phyloP scores from a whole-genome alignment of 2,797 vertebrate species.

The Enteromius thamalakanensis region DNA sequence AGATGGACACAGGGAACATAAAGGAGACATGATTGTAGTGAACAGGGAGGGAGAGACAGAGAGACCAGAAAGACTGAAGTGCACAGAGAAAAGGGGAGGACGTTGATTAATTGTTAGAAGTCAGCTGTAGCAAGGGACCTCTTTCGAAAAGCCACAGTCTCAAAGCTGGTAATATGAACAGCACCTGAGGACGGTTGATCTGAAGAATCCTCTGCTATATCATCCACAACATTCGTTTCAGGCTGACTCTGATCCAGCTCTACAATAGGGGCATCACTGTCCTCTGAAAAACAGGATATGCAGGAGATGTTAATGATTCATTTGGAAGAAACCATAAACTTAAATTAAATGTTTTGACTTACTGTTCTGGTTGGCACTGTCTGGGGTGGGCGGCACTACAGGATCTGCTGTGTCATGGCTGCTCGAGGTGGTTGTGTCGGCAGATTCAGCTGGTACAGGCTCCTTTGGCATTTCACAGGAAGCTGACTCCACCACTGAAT shows the following conservation, averaged over 20 bases:
- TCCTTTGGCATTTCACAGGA: slow-evolving; percentile 1
- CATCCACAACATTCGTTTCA: slow-evolving; percentile 11
- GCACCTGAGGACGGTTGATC: slow-evolving; percentile 67
- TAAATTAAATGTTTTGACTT: slow-evolving; percentile 19
- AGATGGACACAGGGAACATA: slow-evolving; percentile 22
- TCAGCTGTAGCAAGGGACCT: slow-evolving; percentile 50
- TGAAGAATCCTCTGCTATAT: slow-evolving; percentile 34
- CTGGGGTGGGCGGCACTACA: neutral
- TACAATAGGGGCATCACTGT: slow-evolving; percentile 9
- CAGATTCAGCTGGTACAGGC: neutral
- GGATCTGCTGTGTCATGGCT: slow-evolving; percentile 23
- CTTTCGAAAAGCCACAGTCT: slow-evolving; percentile 68
- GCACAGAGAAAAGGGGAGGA: slow-evolving; percentile 16
- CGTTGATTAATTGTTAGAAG: slow-evolving; percentile 41
- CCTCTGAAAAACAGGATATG: slow-evolving; percentile 45
- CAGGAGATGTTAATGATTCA: slow-evolving; percentile 5
- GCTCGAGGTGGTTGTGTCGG: neutral
- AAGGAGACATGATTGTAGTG: slow-evolving; percentile 32
- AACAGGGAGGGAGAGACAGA: slow-evolving; percentile 28
- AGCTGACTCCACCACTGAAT: slow-evolving; percentile 39
- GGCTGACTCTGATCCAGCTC: slow-evolving; percentile 42
- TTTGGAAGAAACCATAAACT: neutral
- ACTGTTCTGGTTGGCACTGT: slow-evolving; percentile 30
- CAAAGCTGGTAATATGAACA: slow-evolving; percentile 65
- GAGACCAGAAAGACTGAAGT: slow-evolving; percentile 13